Evolutionary conservation across 2,797 vertebrate species (phyloP).

Genomic region (Enteromius radiatus): DNA sequence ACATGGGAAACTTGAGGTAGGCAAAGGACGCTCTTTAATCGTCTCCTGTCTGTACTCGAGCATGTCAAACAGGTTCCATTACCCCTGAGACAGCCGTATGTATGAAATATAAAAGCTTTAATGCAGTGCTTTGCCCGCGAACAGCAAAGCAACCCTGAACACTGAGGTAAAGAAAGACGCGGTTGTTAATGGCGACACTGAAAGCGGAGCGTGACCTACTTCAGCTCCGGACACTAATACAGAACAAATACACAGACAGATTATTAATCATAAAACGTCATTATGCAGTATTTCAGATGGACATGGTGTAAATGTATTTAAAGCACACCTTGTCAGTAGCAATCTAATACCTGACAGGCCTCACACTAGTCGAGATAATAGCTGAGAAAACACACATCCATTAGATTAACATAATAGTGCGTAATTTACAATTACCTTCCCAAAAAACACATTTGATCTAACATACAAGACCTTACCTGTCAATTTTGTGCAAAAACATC

Average conservation of each 20-base stretch:
- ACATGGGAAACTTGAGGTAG: neutral
- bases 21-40: neutral
- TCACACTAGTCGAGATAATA: conserved; percentile 1
- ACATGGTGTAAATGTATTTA: conserved; percentile 14
- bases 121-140: conserved; percentile 38
- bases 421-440: neutral
- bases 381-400: neutral
- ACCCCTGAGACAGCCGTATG: neutral
- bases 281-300: neutral
- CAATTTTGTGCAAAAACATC: neutral
- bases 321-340: neutral
- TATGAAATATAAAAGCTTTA: conserved; percentile 48
- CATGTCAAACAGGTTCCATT: conserved; percentile 45
- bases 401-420: neutral
- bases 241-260: conserved; percentile 19
- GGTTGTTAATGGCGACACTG: conserved; percentile 20
- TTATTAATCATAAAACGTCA: neutral
- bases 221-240: conserved; percentile 8
- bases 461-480: neutral
- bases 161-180: conserved; percentile 1
- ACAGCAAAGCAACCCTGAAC: conserved; percentile 16
- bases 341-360: neutral
- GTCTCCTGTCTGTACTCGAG: conserved; percentile 9
- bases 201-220: conserved; percentile 21
- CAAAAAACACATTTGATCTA: neutral